Base-by-base conservation (phyloP, 2,888 invertebrate genomes). In the Drosophila acutilabella region DNA sequence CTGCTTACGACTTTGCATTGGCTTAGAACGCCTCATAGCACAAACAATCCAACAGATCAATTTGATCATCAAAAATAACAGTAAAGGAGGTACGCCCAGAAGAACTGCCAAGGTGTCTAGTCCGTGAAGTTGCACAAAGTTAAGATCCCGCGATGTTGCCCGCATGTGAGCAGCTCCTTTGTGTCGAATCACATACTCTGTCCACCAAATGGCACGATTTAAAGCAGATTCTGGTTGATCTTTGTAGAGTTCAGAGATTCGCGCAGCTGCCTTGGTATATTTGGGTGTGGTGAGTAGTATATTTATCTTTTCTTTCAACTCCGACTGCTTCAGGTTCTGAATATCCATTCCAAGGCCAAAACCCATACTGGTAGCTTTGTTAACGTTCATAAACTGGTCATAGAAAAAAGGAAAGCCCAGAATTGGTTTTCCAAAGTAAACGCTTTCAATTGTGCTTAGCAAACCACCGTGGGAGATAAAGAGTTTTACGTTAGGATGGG, bases 381-480 rank as follows among this genome's bases (percentile, higher is more conserved):
- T 76, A 14, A 93, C 84, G 78, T 93, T 91, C 67, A 88, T 52
- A 33, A 80, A 71, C 71, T 93, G 93, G 78, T 93, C 93, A 41
- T 78, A 91, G 56, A 91, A 90, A 10, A 92, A 75, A 0, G 93
- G 92, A 36, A 93, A 73, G 0, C 92, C 93, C 10, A 93, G 66
- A 4, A 93, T 77, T 0, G 93, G 93, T 4, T 93, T 92, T 2
- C 91, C 93, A 62, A 91, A 90, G 77, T 91, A 90, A 1, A 92
- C 84, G 0, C 93, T 91, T 74, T 94, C 94, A 18, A 92, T 92
- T 4, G 92, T 90, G 51, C 93, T 93, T 18, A 93, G 88, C 13
- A 93, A 89, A 0, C 94, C 94, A 0, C 93, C 93, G 77, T 94
- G 94, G 0, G 93, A 93, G 45, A 94, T 93, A 60, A 94, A 93